phyloP scores from a whole-genome alignment of 2,797 vertebrate species.

The Rhynchonycteris naso region DNA sequence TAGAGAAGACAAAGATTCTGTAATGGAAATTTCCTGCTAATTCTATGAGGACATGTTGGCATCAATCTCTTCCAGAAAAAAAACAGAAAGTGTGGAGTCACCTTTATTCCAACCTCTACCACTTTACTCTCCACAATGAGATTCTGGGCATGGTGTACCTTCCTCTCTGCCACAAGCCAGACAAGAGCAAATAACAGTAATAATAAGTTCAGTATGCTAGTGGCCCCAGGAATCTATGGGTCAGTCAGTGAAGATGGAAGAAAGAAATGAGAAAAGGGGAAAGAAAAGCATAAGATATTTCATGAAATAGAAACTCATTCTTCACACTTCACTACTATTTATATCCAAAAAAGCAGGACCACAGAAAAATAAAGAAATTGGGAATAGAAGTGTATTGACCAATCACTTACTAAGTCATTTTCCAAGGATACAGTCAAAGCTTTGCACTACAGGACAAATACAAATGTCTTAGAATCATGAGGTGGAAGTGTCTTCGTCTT shows the following conservation, averaged over 20 bases:
- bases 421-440: neutral
- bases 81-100: neutral
- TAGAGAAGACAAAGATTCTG: slow-evolving; percentile 57
- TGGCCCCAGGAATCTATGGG: neutral
- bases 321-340: slow-evolving; percentile 27
- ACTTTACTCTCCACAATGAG: slow-evolving; percentile 5
- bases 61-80: slow-evolving; percentile 57
- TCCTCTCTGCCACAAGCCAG: slow-evolving; percentile 2
- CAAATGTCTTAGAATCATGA: neutral
- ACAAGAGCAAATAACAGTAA: slow-evolving; percentile 65
- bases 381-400: neutral
- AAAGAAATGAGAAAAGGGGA: neutral
- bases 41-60: slow-evolving; percentile 11
- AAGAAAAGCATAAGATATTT: slow-evolving; percentile 47
- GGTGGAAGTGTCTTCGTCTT: neutral
- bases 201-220: slow-evolving; percentile 67
- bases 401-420: neutral
- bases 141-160: slow-evolving; percentile 46
- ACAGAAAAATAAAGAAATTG: neutral
- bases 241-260: neutral
- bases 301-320: slow-evolving; percentile 55
- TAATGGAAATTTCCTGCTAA: slow-evolving; percentile 64
- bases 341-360: neutral
- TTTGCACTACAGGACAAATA: neutral
- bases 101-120: slow-evolving; percentile 45